These are phyloP conservation scores for Leuciscus idus DNA, from an alignment of 2,113 vertebrate genomes.

Conservation along the genomic window DNA sequence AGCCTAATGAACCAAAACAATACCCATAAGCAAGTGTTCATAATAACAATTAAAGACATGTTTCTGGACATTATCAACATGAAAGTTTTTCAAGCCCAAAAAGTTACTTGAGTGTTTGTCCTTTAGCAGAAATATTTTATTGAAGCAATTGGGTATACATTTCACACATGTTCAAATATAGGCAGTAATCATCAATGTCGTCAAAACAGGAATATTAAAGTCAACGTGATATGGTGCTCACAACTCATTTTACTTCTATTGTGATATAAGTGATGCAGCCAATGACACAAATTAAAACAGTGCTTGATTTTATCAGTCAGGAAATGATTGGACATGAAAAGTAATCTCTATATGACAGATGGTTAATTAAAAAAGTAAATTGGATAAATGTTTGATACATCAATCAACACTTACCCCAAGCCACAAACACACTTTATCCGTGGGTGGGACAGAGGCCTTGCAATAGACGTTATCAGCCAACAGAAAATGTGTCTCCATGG, in stretches of 20 bases:
- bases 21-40: not conserved
- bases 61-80: too few relatives aligned
- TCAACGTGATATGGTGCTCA: not conserved
- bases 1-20: slow-evolving; percentile 76
- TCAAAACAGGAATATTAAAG: not conserved
- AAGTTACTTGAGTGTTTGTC: too few relatives aligned
- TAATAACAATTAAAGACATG: not conserved
- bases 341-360: not conserved
- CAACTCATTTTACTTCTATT: not conserved
- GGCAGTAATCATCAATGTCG: not conserved
- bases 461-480: slow-evolving; percentile 96
- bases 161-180: not conserved
- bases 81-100: too few relatives aligned
- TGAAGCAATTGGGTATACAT: too few relatives aligned
- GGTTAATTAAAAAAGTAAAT: not conserved
- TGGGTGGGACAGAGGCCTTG: slow-evolving; percentile 93
- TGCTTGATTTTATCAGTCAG: not conserved
- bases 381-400: not conserved
- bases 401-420: slow-evolving; percentile 87
- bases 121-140: too few relatives aligned
- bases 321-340: not conserved
- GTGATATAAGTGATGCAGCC: too few relatives aligned
- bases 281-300: not conserved
- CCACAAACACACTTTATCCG: slow-evolving; percentile 98
- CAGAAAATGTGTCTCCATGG: slow-evolving; percentile 94